Evolutionary conservation across 2,888 invertebrate genomes (phyloP).

Genomic region (Melolontha melolontha): DNA sequence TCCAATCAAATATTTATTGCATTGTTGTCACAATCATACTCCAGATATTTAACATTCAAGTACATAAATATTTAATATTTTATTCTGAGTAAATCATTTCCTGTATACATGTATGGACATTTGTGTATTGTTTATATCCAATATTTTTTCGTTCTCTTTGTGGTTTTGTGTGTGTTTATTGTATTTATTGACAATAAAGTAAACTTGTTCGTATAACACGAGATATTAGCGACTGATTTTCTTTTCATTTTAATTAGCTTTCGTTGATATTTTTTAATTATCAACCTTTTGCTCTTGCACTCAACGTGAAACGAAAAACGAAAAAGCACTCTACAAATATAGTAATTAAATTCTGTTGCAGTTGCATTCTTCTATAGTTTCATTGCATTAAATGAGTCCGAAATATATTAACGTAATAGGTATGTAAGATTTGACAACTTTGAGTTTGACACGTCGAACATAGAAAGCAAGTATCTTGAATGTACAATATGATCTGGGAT

Average conservation of each 20-base stretch:
- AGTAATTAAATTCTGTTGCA: conserved; percentile 40
- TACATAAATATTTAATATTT: no score
- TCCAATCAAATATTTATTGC: no score
- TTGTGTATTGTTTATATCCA: no score
- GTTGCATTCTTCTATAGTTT: conserved; percentile 42
- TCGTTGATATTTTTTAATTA: conserved; percentile 7
- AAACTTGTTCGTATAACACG: conserved; percentile 31
- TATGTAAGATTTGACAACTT: conserved; percentile 24
- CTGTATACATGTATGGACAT: no score
- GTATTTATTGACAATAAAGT: neutral
- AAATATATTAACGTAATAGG: conserved; percentile 23
- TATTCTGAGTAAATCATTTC: no score
- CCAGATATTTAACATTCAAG: no score
- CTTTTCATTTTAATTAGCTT: neutral
- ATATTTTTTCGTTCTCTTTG: no score
- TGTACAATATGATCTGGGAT: neutral
- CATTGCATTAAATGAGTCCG: conserved; percentile 36
- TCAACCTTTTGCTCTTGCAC: neutral
- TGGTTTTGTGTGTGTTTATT: no score
- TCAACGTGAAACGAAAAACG: no score
- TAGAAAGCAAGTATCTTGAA: neutral
- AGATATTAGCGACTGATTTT: conserved; percentile 14
- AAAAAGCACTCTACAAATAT: conserved; percentile 1
- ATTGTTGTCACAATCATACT: no score
- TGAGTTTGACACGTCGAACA: neutral